Conservation (phyloP, 2,113 vertebrate genomes). For the Neoarius graeffei region DNA sequence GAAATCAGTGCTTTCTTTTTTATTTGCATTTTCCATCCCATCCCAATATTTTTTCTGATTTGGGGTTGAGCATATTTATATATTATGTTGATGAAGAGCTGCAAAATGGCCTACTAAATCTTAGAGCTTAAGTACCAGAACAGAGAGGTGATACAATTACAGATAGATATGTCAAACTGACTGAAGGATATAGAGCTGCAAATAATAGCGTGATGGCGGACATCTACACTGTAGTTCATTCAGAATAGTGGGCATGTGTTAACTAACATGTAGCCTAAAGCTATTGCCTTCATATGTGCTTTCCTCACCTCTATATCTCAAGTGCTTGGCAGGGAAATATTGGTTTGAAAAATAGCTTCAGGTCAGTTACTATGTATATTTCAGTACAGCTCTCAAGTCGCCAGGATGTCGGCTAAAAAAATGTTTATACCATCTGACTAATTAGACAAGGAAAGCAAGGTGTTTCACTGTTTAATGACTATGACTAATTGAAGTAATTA, state of each 20-base stretch:
- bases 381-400: conserved; percentile 64
- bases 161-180: neutral
- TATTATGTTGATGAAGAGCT: neutral
- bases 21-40: too few relatives aligned
- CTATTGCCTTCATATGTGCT: conserved; percentile 55
- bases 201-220: conserved; percentile 1
- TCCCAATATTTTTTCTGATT: too few relatives aligned
- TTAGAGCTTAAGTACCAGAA: too few relatives aligned
- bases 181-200: neutral
- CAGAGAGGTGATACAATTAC: neutral
- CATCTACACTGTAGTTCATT: conserved; percentile 7
- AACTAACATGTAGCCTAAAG: conserved; percentile 3
- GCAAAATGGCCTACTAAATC: neutral
- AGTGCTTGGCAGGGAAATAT: conserved; percentile 27
- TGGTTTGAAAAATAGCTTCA: conserved; percentile 57
- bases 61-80: too few relatives aligned
- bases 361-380: conserved; percentile 18
- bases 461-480: conserved; percentile 62
- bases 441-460: conserved; percentile 60
- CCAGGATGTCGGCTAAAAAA: conserved; percentile 58
- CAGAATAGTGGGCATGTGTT: neutral
- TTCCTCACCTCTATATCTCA: conserved; percentile 66
- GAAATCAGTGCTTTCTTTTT: too few relatives aligned
- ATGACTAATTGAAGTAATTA: conserved; percentile 64
- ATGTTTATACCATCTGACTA: conserved; percentile 70